phyloP scores from a whole-genome alignment of 2,113 vertebrate species.

The Acrocephalus arundinaceus region DNA sequence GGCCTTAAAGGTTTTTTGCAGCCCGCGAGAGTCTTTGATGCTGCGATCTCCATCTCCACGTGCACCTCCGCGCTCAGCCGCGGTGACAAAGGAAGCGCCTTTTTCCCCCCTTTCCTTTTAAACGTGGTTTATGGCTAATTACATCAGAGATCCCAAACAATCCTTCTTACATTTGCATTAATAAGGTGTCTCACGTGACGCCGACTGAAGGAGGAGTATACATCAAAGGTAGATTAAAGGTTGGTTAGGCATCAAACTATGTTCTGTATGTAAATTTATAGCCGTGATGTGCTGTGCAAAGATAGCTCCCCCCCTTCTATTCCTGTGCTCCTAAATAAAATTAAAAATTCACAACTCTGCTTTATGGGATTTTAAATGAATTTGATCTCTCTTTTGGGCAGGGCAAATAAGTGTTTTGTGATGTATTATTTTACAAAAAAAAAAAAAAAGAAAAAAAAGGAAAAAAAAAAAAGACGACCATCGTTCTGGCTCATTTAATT shows the following conservation, averaged over 20 bases:
- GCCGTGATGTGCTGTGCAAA: constrained; percentile 83
- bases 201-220: constrained; percentile 75
- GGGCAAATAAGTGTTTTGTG: constrained; percentile 91
- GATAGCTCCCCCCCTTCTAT: constrained; percentile 84
- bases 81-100: constrained; percentile 44
- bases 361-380: constrained; percentile 92
- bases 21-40: background rate
- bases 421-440: constrained; percentile 80
- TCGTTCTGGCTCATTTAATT: constrained; percentile 88
- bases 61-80: background rate
- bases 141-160: constrained; percentile 75
- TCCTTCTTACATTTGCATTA: constrained; percentile 81
- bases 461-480: constrained; percentile 33
- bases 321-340: constrained; percentile 93
- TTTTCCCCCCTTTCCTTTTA: background rate
- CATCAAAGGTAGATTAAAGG: constrained; percentile 90
- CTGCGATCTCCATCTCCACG: background rate
- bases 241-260: constrained; percentile 89
- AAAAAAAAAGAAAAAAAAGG: constrained; percentile 4
- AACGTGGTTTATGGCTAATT: constrained; percentile 75
- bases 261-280: constrained; percentile 93
- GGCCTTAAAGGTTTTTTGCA: background rate
- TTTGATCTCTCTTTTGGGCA: constrained; percentile 88
- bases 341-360: constrained; percentile 91
- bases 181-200: constrained; percentile 77